Percentiles rank a stretch among this genome's conserved stretches.
These are phyloP conservation scores for Synanthedon tipuliformis DNA, from an alignment of 2,888 invertebrate species.

Conservation along the genomic window DNA sequence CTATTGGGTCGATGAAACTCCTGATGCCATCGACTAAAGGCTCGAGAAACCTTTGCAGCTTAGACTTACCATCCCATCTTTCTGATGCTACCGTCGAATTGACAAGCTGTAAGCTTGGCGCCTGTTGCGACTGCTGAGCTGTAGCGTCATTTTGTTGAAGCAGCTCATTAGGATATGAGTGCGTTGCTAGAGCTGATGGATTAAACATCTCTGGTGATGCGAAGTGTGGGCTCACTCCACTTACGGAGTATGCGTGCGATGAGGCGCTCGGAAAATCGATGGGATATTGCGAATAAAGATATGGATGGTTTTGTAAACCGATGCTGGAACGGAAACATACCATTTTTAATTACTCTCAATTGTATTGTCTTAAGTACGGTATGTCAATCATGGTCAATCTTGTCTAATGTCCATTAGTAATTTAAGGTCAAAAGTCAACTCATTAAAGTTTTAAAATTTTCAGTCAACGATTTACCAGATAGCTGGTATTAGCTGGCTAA, in stretches of 20 bases:
- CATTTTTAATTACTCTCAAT: not conserved
- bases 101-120: constrained; percentile 43
- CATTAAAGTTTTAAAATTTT: too few relatives aligned
- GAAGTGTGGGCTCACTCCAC: constrained; percentile 62
- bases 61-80: constrained; percentile 68
- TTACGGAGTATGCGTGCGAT: constrained; percentile 66
- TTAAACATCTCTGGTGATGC: constrained; percentile 61
- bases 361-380: constrained; percentile 1
- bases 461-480: too few relatives aligned
- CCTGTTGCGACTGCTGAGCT: constrained; percentile 67
- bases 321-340: constrained; percentile 57
- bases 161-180: constrained; percentile 50
- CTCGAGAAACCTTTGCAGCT: constrained; percentile 56
- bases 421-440: too few relatives aligned
- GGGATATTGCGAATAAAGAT: constrained; percentile 66
- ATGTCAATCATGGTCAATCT: not conserved
- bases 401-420: too few relatives aligned
- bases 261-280: constrained; percentile 67
- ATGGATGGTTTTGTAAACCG: constrained; percentile 64
- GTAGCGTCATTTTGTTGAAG: constrained; percentile 55
- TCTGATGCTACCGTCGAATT: constrained; percentile 59
- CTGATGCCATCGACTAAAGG: constrained; percentile 49
- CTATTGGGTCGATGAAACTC: constrained; percentile 49
- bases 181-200: constrained; percentile 48
- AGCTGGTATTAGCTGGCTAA: too few relatives aligned